These are phyloP conservation scores for Rhinopithecus roxellana DNA, from an alignment of 2,113 vertebrate species.

Conservation along the genomic window DNA sequence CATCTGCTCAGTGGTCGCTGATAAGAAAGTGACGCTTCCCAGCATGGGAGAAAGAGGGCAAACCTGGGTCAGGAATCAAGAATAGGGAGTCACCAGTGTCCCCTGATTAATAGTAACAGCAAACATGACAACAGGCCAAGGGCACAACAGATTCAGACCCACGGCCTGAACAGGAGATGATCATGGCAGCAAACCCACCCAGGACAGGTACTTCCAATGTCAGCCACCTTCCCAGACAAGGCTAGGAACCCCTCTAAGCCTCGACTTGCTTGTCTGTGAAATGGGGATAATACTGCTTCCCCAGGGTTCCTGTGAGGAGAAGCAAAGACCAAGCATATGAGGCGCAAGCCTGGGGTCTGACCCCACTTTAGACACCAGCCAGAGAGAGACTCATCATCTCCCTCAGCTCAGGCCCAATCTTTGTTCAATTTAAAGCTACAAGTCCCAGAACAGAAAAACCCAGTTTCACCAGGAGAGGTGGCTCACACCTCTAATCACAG, in stretches of 20 bases:
- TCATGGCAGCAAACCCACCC: background rate
- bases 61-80: background rate
- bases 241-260: background rate
- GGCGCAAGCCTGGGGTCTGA: background rate
- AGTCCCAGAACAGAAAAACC: background rate
- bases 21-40: conserved; percentile 53
- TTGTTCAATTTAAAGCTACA: background rate
- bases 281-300: background rate
- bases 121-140: background rate
- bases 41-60: background rate
- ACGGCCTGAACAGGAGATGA: rapidly evolving
- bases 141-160: background rate
- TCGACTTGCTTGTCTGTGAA: background rate
- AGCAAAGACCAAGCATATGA: rapidly evolving
- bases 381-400: too few species aligned
- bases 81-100: background rate
- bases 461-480: background rate
- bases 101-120: background rate
- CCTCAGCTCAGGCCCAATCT: background rate
- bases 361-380: background rate
- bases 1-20: background rate
- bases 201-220: background rate
- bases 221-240: background rate
- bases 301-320: background rate
- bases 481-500: background rate